phyloP scores from a whole-genome alignment of 2,888 invertebrate genomes.

The Dinocampus coccinellae region DNA sequence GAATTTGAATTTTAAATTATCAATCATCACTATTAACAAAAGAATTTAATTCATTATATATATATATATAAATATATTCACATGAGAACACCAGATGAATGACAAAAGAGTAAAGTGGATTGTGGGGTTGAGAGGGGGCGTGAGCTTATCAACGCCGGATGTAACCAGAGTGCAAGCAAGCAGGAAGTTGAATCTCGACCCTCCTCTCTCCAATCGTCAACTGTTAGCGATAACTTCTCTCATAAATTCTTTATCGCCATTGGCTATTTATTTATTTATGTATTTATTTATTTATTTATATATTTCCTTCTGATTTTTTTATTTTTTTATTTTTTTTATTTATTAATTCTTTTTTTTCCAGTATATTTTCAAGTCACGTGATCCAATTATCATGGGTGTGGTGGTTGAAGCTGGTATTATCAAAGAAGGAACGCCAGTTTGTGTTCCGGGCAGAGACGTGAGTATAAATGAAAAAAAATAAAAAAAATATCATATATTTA shows the following conservation, averaged over 20 bases:
- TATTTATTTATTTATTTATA: neutral
- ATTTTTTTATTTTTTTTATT: neutral
- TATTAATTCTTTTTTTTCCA: slow-evolving; percentile 74
- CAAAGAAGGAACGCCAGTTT: slow-evolving; percentile 96
- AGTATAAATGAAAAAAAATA: slow-evolving; percentile 61
- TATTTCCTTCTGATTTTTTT: neutral
- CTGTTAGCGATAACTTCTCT: slow-evolving; percentile 32
- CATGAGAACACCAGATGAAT: slow-evolving; percentile 23
- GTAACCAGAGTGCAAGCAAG: slow-evolving; percentile 35
- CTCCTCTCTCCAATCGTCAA: slow-evolving; percentile 25
- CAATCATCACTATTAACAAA: slow-evolving; percentile 38
- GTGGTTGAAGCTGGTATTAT: slow-evolving; percentile 95
- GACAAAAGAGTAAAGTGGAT: slow-evolving; percentile 33
- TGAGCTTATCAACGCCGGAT: slow-evolving; percentile 47
- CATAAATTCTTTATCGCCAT: slow-evolving; percentile 9
- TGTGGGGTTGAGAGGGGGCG: slow-evolving; percentile 30
- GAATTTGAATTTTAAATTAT: slow-evolving; percentile 41
- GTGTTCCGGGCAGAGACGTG: slow-evolving; percentile 96
- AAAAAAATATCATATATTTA: no score
- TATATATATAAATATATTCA: neutral
- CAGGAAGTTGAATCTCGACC: slow-evolving; percentile 42
- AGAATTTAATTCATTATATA: no score
- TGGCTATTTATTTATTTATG: slow-evolving; percentile 6
- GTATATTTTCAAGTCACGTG: slow-evolving; percentile 97
- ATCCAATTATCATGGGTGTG: slow-evolving; percentile 98